These are phyloP conservation scores for Sturmia bella DNA, from an alignment of 2,888 invertebrate genomes.

Conservation along the genomic window DNA sequence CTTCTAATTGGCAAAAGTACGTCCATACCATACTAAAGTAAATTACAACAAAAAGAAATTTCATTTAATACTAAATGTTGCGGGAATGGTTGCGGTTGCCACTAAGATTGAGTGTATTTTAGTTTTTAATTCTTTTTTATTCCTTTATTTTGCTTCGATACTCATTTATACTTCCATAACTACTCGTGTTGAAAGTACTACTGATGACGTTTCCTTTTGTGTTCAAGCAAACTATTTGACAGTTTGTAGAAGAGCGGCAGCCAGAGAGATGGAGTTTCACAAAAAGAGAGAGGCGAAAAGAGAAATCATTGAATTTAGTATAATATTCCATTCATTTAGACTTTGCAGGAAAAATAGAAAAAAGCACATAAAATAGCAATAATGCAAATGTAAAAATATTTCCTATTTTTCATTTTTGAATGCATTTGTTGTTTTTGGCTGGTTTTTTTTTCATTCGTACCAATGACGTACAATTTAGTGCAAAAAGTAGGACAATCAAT, in stretches of 20 bases:
- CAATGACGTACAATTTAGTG: slow-evolving; percentile 66
- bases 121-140: background rate
- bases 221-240: slow-evolving; percentile 36
- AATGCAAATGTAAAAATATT: slow-evolving; percentile 33
- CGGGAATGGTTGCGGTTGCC: background rate
- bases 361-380: slow-evolving; percentile 33
- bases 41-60: no score
- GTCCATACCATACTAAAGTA: no score
- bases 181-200: slow-evolving; percentile 3
- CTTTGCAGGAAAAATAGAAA: slow-evolving; percentile 30
- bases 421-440: slow-evolving; percentile 1
- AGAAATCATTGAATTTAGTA: background rate
- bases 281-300: background rate
- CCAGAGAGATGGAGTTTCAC: background rate
- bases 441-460: slow-evolving; percentile 26
- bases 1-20: background rate
- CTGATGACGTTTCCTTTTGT: slow-evolving; percentile 43
- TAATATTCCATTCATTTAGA: slow-evolving; percentile 40
- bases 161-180: slow-evolving; percentile 32
- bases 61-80: no score
- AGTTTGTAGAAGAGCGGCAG: background rate
- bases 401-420: slow-evolving; percentile 17
- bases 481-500: slow-evolving; percentile 76
- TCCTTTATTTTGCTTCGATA: slow-evolving; percentile 26
- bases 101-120: background rate